Conservation (phyloP, 2,797 vertebrate species). For the Sebastes hubbsi region DNA sequence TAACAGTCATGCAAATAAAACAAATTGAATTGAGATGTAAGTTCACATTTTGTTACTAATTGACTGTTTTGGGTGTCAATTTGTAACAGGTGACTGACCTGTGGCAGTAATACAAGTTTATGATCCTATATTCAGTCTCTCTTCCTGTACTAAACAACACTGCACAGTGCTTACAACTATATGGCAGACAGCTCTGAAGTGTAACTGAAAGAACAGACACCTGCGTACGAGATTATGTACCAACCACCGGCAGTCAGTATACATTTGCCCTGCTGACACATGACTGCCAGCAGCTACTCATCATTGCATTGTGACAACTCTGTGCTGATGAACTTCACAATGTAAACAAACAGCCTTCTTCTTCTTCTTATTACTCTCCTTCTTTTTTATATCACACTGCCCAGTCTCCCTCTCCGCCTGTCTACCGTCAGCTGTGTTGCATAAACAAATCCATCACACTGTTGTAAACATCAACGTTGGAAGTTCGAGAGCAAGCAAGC, state of each 20-base stretch:
- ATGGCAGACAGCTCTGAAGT: background rate
- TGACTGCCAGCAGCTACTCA: background rate
- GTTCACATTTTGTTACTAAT: background rate
- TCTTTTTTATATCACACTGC: background rate
- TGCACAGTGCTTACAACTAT: background rate
- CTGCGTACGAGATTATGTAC: no score
- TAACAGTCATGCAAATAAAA: no score
- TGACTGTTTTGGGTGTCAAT: background rate
- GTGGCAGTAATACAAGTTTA: background rate
- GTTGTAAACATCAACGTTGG: conserved; percentile 63
- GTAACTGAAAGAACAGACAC: no score
- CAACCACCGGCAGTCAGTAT: background rate
- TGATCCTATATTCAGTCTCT: background rate
- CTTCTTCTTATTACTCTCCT: background rate
- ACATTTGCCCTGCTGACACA: background rate
- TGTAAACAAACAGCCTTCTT: background rate
- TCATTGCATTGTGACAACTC: background rate
- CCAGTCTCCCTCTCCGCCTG: background rate
- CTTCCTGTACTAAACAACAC: background rate
- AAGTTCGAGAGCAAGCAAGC: conserved; percentile 62
- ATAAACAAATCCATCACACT: conserved; percentile 60
- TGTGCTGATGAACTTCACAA: background rate
- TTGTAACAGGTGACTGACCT: background rate
- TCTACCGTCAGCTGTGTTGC: conserved; percentile 42
- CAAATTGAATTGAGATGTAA: no score